A percentile compares a stretch with the other conserved stretches of the same genome.
Conservation (phyloP, 2,888 invertebrate species). For the Drosophila barbarae region DNA sequence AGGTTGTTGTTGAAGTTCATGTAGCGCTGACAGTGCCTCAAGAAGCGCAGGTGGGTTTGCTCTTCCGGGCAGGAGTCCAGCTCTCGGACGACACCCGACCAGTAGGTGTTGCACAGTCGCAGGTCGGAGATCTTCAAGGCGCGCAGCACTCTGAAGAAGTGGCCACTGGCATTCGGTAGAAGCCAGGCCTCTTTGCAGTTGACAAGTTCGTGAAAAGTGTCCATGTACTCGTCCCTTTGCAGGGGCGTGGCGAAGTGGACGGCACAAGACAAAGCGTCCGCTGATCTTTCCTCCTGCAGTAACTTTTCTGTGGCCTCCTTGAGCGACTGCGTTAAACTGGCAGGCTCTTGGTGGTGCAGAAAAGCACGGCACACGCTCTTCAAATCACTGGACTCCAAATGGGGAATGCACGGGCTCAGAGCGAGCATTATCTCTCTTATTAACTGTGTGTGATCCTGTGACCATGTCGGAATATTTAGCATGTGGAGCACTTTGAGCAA, state of each 20-base stretch:
- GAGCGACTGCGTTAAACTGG: constrained; percentile 78
- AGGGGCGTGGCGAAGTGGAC: constrained; percentile 80
- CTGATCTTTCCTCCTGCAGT: constrained; percentile 67
- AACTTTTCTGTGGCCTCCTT: constrained; percentile 78
- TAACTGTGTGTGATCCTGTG: constrained; percentile 74
- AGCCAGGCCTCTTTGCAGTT: constrained; percentile 66
- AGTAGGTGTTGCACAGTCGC: constrained; percentile 80
- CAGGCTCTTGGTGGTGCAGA: constrained; percentile 81
- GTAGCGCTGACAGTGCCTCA: constrained; percentile 81
- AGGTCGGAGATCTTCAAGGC: constrained; percentile 80
- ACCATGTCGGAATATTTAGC: constrained; percentile 81
- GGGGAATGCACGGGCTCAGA: constrained; percentile 75
- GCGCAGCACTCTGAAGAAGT: constrained; percentile 80
- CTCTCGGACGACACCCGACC: constrained; percentile 79
- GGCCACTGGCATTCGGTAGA: constrained; percentile 67
- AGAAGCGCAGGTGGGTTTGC: constrained; percentile 65
- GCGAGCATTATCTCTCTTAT: constrained; percentile 78
- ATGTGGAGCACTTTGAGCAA: constrained; percentile 77
- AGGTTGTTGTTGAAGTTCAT: constrained; percentile 82
- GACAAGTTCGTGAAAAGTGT: constrained; percentile 74
- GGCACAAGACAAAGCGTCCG: constrained; percentile 79
- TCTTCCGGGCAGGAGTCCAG: constrained; percentile 69
- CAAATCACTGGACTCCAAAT: constrained; percentile 79
- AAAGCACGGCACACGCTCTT: constrained; percentile 79
- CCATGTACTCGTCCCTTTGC: constrained; percentile 79